Conservation (phyloP, 2,888 invertebrate species). For the Hirtodrosophila alboralis region DNA sequence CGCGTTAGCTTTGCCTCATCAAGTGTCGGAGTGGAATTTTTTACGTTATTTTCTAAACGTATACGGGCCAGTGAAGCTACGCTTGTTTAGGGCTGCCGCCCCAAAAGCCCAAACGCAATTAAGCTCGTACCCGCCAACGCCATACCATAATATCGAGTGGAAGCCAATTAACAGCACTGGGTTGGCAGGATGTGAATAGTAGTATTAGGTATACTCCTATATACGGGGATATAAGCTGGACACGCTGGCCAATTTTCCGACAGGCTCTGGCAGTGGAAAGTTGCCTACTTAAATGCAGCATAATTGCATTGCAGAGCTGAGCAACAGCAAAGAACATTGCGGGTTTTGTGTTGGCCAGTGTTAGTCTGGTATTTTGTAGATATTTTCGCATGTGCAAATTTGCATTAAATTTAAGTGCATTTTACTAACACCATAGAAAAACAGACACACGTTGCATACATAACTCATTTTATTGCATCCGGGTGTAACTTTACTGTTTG, state of each 20-base stretch:
- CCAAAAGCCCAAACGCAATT: conserved; percentile 69
- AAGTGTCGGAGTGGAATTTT: conserved; percentile 6
- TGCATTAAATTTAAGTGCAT: conserved; percentile 38
- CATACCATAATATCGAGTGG: not conserved
- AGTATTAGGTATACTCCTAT: not conserved
- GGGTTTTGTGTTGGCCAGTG: conserved; percentile 1
- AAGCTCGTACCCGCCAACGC: conserved; percentile 26
- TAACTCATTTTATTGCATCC: conserved; percentile 4
- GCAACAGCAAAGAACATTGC: conserved; percentile 3
- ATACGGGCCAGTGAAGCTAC: conserved; percentile 13
- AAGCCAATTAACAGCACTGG: conserved; percentile 37
- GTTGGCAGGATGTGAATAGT: not conserved
- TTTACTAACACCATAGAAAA: conserved; percentile 14
- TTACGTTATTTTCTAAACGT: conserved; percentile 10
- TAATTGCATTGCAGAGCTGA: conserved; percentile 33
- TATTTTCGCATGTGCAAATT: conserved; percentile 41
- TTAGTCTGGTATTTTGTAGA: conserved; percentile 14
- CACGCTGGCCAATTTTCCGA: not conserved
- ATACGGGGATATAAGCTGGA: conserved; percentile 2
- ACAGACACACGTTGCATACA: not conserved
- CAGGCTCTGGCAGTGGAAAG: not conserved
- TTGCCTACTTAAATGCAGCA: conserved; percentile 46
- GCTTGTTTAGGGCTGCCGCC: conserved; percentile 20
- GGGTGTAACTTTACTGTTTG: conserved; percentile 31
- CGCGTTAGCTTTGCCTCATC: conserved; percentile 5